Base-by-base conservation (phyloP, 2,888 invertebrate genomes). In the Heteropelma amictum region DNA sequence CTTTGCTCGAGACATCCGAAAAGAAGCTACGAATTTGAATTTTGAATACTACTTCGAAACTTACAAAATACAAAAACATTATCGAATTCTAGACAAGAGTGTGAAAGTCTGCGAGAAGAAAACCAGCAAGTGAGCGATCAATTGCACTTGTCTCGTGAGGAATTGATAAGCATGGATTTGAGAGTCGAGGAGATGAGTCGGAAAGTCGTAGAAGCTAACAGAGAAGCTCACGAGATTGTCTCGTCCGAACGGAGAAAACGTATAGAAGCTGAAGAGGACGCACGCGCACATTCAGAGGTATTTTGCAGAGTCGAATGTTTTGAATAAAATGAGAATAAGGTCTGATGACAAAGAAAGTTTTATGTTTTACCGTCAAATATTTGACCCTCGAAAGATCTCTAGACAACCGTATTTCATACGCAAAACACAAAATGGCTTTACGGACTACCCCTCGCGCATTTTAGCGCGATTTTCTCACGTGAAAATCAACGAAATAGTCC, bases 91-190 rank as follows among this genome's bases (percentile, higher is more conserved):
- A 76, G 91, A 74, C 90, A 91, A 79, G 93, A 93, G 85, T 86
- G 92, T 49, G 93, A 92, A 78, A 85, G 90, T 77, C 86, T 93
- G 30, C 90, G 91, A 67, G 92, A 93, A 68, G 93, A 93, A 83
- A 87, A 92, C 73, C 91, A 92, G 63, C 91, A 91, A 73, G 84
- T 90, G 28, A 82, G 90, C 6, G 90, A 87, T 33, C 88, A 89
- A 75, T 74, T 89, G 47, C 84, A 87, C 89, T 70, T 89, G 80
- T 80, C 86, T 19, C 87, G 90, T 1, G 88, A 90, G 53, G 92
- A 93, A 83, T 80, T 92, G 53, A 76, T 82, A 12, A 84, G 82
- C 61, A 83, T 84, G 7, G 88, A 88, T 64, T 56, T 85, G 2
- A 88, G 84, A 65, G 71, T 87, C 17, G 88, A 89, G 69, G 85